Evolutionary conservation across 1,140 invertebrate species (phyloP).

Genomic region (Drosophila ogumai): DNA sequence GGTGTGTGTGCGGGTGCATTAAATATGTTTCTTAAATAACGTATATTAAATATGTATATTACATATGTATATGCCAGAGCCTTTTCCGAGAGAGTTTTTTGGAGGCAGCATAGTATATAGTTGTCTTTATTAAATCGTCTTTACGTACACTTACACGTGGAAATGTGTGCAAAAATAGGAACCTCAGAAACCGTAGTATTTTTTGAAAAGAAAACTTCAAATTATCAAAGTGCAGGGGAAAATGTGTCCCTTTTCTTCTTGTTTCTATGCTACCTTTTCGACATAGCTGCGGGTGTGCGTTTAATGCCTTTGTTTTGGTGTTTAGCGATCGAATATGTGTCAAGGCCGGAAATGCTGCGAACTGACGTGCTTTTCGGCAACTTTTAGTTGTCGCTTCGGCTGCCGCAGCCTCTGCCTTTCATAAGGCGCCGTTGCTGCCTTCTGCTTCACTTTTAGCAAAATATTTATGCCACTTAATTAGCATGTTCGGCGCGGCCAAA

Average conservation of each 20-base stretch:
- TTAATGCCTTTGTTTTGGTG: conserved; percentile 51
- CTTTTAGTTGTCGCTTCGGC: conserved; percentile 36
- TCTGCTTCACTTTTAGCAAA: conserved; percentile 35
- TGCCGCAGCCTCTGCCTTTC: conserved; percentile 13
- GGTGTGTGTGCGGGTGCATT: conserved; percentile 39
- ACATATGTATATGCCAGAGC: conserved; percentile 23
- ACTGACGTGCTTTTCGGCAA: conserved; percentile 39
- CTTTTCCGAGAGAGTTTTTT: conserved; percentile 46
- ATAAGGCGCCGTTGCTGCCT: not conserved
- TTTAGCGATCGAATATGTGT: conserved; percentile 68
- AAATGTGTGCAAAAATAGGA: too few relatives aligned
- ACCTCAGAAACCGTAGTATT: too few relatives aligned
- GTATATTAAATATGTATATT: too few relatives aligned
- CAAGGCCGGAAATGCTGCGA: conserved; percentile 58
- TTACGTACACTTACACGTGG: too few relatives aligned
- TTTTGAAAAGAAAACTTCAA: too few relatives aligned
- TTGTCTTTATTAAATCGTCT: too few relatives aligned
- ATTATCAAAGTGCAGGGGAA: not conserved
- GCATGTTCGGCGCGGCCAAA: too few relatives aligned
- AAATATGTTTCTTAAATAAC: conserved; percentile 32
- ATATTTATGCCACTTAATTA: conserved; percentile 54
- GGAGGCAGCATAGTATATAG: conserved; percentile 19
- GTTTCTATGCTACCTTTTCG: conserved; percentile 51
- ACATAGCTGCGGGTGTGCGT: conserved; percentile 22
- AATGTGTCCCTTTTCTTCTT: not conserved